Evolutionary conservation across 2,888 invertebrate genomes (phyloP).

Genomic region (Drosophila formosana): DNA sequence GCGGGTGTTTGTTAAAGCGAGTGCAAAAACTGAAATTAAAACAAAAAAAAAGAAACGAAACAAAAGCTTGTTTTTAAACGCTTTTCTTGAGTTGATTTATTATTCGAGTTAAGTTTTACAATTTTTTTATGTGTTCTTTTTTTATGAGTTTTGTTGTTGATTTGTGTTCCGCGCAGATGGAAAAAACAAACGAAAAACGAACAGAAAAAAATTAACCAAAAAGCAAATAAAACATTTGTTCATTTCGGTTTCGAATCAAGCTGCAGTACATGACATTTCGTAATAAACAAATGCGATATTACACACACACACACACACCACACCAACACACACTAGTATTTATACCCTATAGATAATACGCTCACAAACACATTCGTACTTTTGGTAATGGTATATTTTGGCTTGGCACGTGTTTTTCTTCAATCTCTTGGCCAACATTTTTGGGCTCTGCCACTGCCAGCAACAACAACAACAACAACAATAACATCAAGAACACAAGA

Average conservation of each 20-base stretch:
- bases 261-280: constrained; percentile 69
- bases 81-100: constrained; percentile 40
- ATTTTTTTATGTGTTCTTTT: constrained; percentile 36
- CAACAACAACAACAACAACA: constrained; percentile 27
- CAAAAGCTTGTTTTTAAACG: constrained; percentile 38
- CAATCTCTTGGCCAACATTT: constrained; percentile 49
- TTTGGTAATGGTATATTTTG: constrained; percentile 79
- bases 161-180: constrained; percentile 39
- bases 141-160: constrained; percentile 33
- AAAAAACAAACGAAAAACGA: constrained; percentile 26
- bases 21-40: constrained; percentile 1
- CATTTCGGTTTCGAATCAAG: constrained; percentile 39
- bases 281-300: constrained; percentile 48
- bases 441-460: constrained; percentile 64
- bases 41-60: constrained; percentile 6
- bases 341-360: constrained; percentile 41
- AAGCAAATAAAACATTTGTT: constrained; percentile 36
- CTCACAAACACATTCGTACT: constrained; percentile 32
- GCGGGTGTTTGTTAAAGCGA: constrained; percentile 32
- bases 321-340: background rate
- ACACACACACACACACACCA: constrained; percentile 32
- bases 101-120: constrained; percentile 24
- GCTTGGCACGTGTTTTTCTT: constrained; percentile 79
- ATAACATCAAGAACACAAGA: constrained; percentile 33
- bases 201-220: background rate